These are phyloP conservation scores for Nanorana parkeri DNA, from an alignment of 2,113 vertebrate genomes.

Conservation along the genomic window DNA sequence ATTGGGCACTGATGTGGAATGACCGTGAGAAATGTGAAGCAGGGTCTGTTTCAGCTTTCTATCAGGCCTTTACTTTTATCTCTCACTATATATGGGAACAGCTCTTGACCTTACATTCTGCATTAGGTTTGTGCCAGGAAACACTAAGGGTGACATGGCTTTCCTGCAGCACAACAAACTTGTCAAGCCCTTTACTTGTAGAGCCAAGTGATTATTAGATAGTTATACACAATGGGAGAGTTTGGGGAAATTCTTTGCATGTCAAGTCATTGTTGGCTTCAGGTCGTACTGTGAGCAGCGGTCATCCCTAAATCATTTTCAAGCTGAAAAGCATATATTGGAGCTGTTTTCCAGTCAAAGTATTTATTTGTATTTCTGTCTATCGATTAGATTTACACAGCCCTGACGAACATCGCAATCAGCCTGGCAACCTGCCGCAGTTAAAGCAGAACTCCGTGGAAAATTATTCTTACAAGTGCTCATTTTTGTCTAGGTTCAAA, in stretches of 20 bases:
- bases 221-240: background rate
- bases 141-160: background rate
- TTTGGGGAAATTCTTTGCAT: background rate
- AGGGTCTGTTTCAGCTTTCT: background rate
- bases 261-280: background rate
- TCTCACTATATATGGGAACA: background rate
- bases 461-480: too few relatives aligned
- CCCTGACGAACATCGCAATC: too few relatives aligned
- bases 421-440: too few relatives aligned
- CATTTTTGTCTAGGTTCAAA: too few relatives aligned
- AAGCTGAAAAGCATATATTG: too few relatives aligned
- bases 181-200: slow-evolving; percentile 1
- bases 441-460: too few relatives aligned
- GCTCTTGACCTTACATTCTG: slow-evolving; percentile 3
- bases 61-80: background rate
- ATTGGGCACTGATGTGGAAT: background rate
- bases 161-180: background rate
- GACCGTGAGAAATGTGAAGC: background rate
- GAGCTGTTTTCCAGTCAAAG: too few relatives aligned
- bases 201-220: slow-evolving; percentile 24
- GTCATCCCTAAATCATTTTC: background rate
- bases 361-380: too few relatives aligned
- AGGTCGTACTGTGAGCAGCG: background rate
- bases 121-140: background rate
- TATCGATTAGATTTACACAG: too few relatives aligned